Evolutionary conservation across 2,113 vertebrate genomes (phyloP).

Genomic region (Nematolebias whitei): DNA sequence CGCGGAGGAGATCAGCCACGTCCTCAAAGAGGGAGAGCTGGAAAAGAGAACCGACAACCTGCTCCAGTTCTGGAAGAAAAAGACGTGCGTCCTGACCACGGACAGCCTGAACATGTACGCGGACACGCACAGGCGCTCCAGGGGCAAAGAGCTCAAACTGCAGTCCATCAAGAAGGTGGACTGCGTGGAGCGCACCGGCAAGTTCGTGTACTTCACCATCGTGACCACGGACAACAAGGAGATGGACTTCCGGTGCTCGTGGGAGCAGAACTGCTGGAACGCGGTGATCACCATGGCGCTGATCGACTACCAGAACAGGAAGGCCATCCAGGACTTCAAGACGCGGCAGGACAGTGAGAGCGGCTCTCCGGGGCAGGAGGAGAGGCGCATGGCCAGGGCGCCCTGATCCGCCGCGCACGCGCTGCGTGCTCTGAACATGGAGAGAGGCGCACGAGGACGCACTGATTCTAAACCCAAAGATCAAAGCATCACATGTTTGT

Average conservation of each 20-base stretch:
- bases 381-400: constrained; percentile 81
- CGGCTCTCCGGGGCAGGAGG: constrained; percentile 79
- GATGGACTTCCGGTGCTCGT: constrained; percentile 94
- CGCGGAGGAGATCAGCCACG: constrained; percentile 73
- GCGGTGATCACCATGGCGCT: constrained; percentile 95
- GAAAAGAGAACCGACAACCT: constrained; percentile 95
- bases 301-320: constrained; percentile 95
- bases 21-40: constrained; percentile 93
- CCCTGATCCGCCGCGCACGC: constrained; percentile 68
- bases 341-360: constrained; percentile 86
- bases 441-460: constrained; percentile 49
- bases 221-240: constrained; percentile 95
- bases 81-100: constrained; percentile 91
- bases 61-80: constrained; percentile 95
- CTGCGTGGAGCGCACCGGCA: constrained; percentile 95
- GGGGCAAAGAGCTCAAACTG: constrained; percentile 90
- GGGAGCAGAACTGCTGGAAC: constrained; percentile 91
- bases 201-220: constrained; percentile 97
- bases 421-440: constrained; percentile 69
- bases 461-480: neutral
- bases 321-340: constrained; percentile 91
- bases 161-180: constrained; percentile 92
- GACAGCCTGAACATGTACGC: constrained; percentile 91
- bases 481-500: neutral
- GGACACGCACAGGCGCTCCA: constrained; percentile 85